Base-by-base conservation (phyloP, 1,140 invertebrate species). In the Tyrophagus putrescentiae region DNA sequence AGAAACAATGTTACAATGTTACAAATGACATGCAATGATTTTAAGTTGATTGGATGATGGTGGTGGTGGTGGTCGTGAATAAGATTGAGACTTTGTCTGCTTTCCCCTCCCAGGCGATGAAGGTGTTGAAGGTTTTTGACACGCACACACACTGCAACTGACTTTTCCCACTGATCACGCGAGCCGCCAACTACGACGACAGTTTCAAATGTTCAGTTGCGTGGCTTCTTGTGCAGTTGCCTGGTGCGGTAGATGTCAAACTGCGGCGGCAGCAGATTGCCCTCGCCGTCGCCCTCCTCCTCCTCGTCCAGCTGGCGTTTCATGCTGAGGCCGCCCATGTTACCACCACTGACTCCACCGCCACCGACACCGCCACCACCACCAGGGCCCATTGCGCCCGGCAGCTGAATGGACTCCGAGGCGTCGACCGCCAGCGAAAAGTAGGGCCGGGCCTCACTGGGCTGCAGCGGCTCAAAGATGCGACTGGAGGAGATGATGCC, bases 231-330 rank as follows among this genome's bases (percentile, higher is more conserved):
- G 21, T 62, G 61, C 27, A 62, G 27, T 31, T 62, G 61, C 36
- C 61, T 32, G 18, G n/a, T 39, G 6, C 61, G 56, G 28, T 62
- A 62, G n/a, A 62, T 62, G 28, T 62, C 61, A 32, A 59, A 62
- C 21, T 56, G 28, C n/a, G 57, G 57, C 6, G 61, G 54, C 39
- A 41, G 21, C 31, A 41, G 27, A 60, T 62, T 60, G 21, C 48
- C 57, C 16, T 62, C 61, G 29, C 44, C 56, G 32, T 62, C 61
- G 23, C 5, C 18, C 29, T 62, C 61, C 16, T 62, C 61, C 4
- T 62, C 61, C 1, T 62, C 61, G 9, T 59, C 57, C n/a, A 52
- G 3, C 27, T 6, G 13, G 18, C 57, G 34, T 45, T 59, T 59
- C 16, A 45, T 44, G n/a, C 52, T 34, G 25, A 23, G 25, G 18